A percentile compares a stretch with the other conserved stretches of the same genome.
Conservation (phyloP, 37 sponge, comb jelly and placozoan species). For the Axinella damicornis region DNA sequence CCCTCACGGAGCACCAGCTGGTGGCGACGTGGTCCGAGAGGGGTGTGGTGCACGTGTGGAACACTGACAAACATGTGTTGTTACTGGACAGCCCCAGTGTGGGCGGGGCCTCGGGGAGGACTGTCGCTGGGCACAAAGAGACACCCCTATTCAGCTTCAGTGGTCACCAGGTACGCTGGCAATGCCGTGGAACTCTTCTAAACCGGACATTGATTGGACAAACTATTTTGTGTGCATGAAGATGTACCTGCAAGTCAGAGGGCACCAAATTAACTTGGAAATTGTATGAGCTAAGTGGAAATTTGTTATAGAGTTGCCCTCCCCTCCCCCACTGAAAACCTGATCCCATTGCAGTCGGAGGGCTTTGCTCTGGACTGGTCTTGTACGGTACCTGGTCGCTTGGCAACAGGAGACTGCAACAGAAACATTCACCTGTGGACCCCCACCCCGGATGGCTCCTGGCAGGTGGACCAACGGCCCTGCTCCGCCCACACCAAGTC, state of each 20-base stretch:
- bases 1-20: constrained; percentile 45
- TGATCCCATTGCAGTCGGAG: constrained; percentile 64
- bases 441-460: constrained; percentile 62
- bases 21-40: constrained; percentile 95
- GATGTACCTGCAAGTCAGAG: too few species aligned
- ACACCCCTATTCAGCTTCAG: constrained; percentile 75
- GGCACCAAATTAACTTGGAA: too few species aligned
- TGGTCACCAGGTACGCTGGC: constrained; percentile 83
- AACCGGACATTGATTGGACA: too few species aligned
- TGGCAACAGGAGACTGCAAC: constrained; percentile 92
- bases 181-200: too few species aligned
- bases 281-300: too few species aligned
- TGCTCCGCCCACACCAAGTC: constrained; percentile 82
- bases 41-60: constrained; percentile 92
- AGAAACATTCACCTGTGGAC: constrained; percentile 94
- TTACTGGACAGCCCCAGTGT: constrained; percentile 75
- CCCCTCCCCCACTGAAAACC: too few species aligned
- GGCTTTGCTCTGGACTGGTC: constrained; percentile 98
- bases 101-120: constrained; percentile 5
- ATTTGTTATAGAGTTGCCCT: too few species aligned
- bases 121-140: constrained; percentile 41
- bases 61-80: constrained; percentile 77
- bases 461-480: constrained; percentile 90
- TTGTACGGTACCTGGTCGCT: constrained; percentile 77
- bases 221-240: too few species aligned